Base-by-base conservation (phyloP, 1,140 invertebrate genomes). In the Aricia agestis region DNA sequence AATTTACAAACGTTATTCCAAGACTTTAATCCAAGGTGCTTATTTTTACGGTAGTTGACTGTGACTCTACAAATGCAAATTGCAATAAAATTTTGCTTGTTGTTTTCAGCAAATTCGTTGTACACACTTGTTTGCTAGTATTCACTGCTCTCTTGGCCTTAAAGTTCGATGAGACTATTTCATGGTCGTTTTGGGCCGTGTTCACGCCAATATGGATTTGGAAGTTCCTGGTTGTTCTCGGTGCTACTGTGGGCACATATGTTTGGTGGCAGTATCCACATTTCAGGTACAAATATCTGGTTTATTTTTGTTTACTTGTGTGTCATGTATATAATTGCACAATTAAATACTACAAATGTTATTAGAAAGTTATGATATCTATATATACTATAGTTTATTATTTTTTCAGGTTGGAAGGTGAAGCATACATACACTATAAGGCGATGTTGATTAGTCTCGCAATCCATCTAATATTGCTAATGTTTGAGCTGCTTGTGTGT, bases 171-270 rank as follows among this genome's bases (percentile, higher is more conserved):
- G 95, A 95, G 71, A 95, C 94, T 66, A 96, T 93, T 91, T 93
- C 94, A 84, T 98, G 97, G 97, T 98, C 96, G 72, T 99, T 97
- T 85, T 99, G 98, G 97, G 95, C 96, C 6, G 95, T 99, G 25
- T 99, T 99, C 87, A 94, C 96, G 41, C 98, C 98, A 66, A 95
- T 99, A 87, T 99, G 98, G 98, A 95, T 98, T 74, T 99, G 98
- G 98, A 99, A 99, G 89, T 92, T 95, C 72, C 94, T 98, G 82
- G 98, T 98, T 17, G 95, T 99, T 57, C 82, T 95, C 66, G 98
- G 98, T 73, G 97, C 98, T 59, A 94, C 95, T 68, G 94, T 98
- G 52, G 98, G 98, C 36, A 98, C 97, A 78, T 97, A 97, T 83
- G 95, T 99, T 5, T 99, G 98, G 98, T 98, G 97, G 95, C 94